phyloP scores from a whole-genome alignment of 1,140 invertebrate species.

The Drosophila arizonae region DNA sequence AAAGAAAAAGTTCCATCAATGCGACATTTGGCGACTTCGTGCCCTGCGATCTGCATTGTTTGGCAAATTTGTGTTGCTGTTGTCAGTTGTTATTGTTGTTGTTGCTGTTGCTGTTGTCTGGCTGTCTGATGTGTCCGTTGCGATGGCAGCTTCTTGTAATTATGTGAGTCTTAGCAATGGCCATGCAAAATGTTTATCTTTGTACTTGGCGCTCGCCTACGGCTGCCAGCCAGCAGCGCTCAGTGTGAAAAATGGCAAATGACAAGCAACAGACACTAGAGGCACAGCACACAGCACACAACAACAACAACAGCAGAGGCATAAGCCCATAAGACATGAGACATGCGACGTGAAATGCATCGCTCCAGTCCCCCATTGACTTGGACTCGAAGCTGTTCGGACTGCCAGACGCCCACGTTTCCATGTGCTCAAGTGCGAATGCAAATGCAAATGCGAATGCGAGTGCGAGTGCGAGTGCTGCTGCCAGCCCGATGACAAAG shows the following conservation, averaged over 20 bases:
- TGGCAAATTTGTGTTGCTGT: slow-evolving; percentile 67
- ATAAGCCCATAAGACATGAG: not conserved
- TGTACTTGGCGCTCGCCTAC: slow-evolving; percentile 41
- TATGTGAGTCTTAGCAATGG: slow-evolving; percentile 40
- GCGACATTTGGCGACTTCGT: slow-evolving; percentile 56
- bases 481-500: slow-evolving; percentile 30
- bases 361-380: slow-evolving; percentile 10
- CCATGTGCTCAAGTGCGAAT: not conserved
- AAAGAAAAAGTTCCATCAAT: slow-evolving; percentile 49
- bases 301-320: not conserved
- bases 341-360: slow-evolving; percentile 23
- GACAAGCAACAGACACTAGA: slow-evolving; percentile 25
- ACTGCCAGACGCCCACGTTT: slow-evolving; percentile 31
- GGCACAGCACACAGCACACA: slow-evolving; percentile 3
- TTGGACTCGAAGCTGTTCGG: slow-evolving; percentile 9
- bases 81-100: not conserved
- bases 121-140: not conserved
- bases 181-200: slow-evolving; percentile 43
- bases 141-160: slow-evolving; percentile 38
- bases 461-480: slow-evolving; percentile 11
- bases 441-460: slow-evolving; percentile 4
- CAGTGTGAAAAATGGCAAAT: slow-evolving; percentile 46
- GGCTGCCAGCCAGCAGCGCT: slow-evolving; percentile 1
- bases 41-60: slow-evolving; percentile 73
- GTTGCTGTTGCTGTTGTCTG: no score